These are phyloP conservation scores for Drosophila punjabiensis DNA, from an alignment of 1,140 invertebrate genomes.

Conservation along the genomic window DNA sequence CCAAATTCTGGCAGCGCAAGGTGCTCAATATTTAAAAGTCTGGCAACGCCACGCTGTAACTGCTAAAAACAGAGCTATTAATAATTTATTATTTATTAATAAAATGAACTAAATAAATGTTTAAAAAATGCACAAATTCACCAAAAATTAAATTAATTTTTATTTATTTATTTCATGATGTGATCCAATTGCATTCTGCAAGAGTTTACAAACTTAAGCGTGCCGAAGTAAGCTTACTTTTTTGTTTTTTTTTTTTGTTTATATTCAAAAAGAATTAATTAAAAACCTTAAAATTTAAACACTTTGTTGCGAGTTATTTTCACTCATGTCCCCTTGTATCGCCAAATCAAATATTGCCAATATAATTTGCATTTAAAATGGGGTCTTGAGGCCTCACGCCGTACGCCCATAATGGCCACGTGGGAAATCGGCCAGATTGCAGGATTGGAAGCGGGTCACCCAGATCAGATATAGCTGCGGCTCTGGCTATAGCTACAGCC, in stretches of 20 bases:
- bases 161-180: no score
- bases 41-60: no score
- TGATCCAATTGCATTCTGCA: no score
- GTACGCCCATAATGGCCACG: constrained; percentile 10
- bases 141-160: no score
- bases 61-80: no score
- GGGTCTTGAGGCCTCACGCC: background rate
- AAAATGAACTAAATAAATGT: no score
- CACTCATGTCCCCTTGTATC: background rate
- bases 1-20: no score
- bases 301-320: background rate
- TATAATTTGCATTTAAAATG: constrained; percentile 10
- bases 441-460: constrained; percentile 33
- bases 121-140: no score
- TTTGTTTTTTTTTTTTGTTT: background rate
- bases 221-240: no score
- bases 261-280: background rate
- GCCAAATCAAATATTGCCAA: constrained; percentile 1
- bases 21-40: no score
- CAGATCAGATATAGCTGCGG: constrained; percentile 5
- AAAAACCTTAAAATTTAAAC: background rate
- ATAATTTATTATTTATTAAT: no score
- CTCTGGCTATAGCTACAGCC: background rate
- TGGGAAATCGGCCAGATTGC: constrained; percentile 35
- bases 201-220: no score